A percentile compares a stretch with the other conserved stretches of the same genome.
Conservation (phyloP, 2,888 invertebrate species). For the Branchipolynoe longqiensis region DNA sequence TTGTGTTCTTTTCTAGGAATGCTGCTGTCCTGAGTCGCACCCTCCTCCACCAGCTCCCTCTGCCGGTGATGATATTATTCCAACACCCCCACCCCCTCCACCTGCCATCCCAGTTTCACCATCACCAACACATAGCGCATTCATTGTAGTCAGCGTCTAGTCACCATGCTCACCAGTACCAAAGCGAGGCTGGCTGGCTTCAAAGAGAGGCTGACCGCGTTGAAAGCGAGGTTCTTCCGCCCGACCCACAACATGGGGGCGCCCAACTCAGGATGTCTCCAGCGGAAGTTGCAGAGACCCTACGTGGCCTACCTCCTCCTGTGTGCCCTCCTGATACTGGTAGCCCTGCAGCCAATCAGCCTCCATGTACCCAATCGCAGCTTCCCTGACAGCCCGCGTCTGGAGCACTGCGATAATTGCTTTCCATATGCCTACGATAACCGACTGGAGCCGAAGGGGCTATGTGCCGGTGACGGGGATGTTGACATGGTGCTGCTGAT, state of each 20-base stretch:
- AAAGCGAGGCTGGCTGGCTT: background rate
- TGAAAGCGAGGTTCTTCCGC: no score
- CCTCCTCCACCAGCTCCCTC: no score
- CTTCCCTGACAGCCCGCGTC: background rate
- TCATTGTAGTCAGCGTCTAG: background rate
- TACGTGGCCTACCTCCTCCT: background rate
- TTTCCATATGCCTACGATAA: slow-evolving; percentile 22
- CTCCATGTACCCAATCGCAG: background rate
- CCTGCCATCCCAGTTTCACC: background rate
- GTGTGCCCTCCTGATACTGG: background rate
- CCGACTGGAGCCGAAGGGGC: background rate
- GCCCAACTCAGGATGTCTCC: background rate
- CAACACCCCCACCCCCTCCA: background rate
- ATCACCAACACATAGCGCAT: background rate
- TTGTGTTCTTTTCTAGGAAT: no score
- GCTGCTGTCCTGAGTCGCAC: no score
- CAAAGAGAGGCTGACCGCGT: no score
- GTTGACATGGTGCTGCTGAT: slow-evolving; percentile 22
- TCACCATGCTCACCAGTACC: background rate
- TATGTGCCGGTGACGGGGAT: background rate
- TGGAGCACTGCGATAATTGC: slow-evolving; percentile 1
- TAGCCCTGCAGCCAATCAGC: background rate
- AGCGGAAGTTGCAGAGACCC: background rate
- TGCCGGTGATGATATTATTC: no score
- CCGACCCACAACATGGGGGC: background rate